Evolutionary conservation across 2,113 vertebrate species (phyloP).

Genomic region (Callospermophilus lateralis): DNA sequence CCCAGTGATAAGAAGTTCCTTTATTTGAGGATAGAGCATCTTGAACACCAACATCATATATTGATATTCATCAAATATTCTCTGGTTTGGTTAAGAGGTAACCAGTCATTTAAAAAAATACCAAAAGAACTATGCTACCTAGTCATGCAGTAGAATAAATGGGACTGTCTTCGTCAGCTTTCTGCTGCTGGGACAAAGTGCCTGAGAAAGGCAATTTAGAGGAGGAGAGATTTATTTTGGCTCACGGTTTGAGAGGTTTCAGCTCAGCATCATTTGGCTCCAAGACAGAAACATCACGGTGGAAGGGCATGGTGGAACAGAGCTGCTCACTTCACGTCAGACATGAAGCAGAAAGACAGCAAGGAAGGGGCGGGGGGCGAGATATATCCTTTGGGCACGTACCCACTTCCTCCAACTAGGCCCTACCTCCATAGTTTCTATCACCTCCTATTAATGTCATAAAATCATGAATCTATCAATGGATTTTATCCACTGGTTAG

Average conservation of each 20-base stretch:
- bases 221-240: neutral
- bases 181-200: neutral
- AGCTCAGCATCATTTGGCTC: neutral
- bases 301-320: neutral
- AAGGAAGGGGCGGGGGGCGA: neutral
- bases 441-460: neutral
- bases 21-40: neutral
- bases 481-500: neutral
- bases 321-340: neutral
- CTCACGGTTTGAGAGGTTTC: neutral
- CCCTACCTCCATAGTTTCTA: neutral
- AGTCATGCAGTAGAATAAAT: neutral
- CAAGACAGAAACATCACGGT: neutral
- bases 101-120: neutral
- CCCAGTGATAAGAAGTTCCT: constrained; percentile 88
- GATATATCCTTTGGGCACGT: neutral
- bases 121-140: neutral
- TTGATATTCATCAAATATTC: neutral
- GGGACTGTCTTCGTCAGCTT: neutral
- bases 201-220: neutral
- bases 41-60: neutral
- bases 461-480: neutral
- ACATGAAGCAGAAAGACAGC: neutral
- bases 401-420: neutral
- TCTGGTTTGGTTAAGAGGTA: neutral